phyloP scores from a whole-genome alignment of 2,888 invertebrate genomes.

The Orthosia incerta region DNA sequence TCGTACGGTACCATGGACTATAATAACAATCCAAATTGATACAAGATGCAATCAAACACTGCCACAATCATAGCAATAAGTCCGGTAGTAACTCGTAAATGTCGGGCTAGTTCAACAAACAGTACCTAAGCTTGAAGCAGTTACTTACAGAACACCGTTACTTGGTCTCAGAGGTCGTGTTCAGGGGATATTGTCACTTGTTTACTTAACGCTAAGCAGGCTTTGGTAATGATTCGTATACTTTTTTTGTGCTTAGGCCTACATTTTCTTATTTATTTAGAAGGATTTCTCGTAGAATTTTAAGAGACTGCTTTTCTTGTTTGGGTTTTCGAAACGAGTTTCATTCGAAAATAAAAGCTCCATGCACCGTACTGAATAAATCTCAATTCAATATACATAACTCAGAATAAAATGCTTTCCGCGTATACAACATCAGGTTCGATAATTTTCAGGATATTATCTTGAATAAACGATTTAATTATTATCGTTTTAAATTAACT shows the following conservation, averaged over 20 bases:
- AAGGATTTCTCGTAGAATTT: no score
- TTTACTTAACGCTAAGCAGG: conserved; percentile 7
- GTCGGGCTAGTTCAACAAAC: conserved; percentile 2
- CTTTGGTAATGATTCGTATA: background rate
- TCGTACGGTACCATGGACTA: background rate
- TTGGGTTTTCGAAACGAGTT: no score
- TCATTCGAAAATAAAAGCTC: no score
- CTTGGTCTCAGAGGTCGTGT: background rate
- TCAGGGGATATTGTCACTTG: background rate
- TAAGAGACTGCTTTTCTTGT: no score
- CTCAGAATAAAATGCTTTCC: no score
- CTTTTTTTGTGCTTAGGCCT: background rate
- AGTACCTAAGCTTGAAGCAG: background rate
- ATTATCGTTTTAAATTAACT: no score
- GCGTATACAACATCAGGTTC: no score
- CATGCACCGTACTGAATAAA: no score
- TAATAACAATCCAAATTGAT: background rate
- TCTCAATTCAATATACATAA: no score
- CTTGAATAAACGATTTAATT: no score
- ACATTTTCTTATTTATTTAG: background rate
- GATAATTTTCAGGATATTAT: no score
- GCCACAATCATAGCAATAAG: background rate
- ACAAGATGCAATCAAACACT: background rate
- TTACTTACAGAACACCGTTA: conserved; percentile 12
- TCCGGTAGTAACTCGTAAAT: background rate